Evolutionary conservation across 1,140 invertebrate genomes (phyloP).

Genomic region (Drosophila rufa): DNA sequence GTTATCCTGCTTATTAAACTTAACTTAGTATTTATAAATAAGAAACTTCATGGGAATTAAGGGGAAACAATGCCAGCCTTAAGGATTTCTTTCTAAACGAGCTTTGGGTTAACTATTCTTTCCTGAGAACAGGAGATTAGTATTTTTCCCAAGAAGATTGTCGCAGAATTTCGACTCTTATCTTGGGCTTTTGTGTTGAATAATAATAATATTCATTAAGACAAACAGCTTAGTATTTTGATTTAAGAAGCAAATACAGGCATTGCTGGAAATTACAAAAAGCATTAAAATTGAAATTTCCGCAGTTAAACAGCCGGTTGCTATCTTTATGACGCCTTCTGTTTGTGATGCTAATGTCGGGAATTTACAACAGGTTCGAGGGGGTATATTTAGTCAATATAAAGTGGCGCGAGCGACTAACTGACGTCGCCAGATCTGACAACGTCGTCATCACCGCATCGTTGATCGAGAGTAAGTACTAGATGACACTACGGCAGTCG

Average conservation of each 20-base stretch:
- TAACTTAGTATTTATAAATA: not conserved
- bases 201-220: not conserved
- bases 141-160: constrained; percentile 25
- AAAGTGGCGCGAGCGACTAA: constrained; percentile 50
- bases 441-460: constrained; percentile 43
- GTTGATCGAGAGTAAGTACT: constrained; percentile 25
- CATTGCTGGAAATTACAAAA: not conserved
- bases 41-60: not conserved
- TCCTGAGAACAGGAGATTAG: constrained; percentile 21
- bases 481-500: constrained; percentile 25
- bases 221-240: not conserved
- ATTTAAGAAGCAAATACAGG: not conserved
- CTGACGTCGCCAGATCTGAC: constrained; percentile 39
- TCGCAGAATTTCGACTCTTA: not conserved
- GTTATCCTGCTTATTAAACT: not conserved
- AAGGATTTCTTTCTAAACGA: not conserved
- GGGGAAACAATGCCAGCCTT: not conserved
- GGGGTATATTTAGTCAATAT: constrained; percentile 42
- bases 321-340: constrained; percentile 24
- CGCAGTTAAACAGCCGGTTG: not conserved
- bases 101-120: not conserved
- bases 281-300: not conserved
- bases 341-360: constrained; percentile 26
- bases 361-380: constrained; percentile 30
- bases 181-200: not conserved